Evolutionary conservation across 2,797 vertebrate genomes (phyloP).

Genomic region (Euthynnus affinis): DNA sequence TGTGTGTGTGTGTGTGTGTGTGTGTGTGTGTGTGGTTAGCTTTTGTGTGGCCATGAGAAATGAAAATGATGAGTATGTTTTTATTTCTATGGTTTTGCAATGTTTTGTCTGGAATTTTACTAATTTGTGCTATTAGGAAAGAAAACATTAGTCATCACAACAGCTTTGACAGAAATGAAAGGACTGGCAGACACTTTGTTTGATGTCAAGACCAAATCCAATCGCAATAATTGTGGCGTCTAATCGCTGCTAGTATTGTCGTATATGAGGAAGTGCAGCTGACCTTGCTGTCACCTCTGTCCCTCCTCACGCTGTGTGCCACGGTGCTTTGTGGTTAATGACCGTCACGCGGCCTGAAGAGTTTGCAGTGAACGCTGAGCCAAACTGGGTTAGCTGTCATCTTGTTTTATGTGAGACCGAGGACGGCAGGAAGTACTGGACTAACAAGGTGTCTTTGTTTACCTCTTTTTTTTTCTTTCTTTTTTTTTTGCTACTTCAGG

Average conservation of each 20-base stretch:
- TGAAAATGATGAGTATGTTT: background rate
- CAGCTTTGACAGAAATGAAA: background rate
- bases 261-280: constrained; percentile 26
- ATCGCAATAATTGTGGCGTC: constrained; percentile 16
- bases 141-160: background rate
- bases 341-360: constrained; percentile 13
- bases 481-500: constrained; percentile 78
- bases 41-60: background rate
- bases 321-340: constrained; percentile 16
- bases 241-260: constrained; percentile 11
- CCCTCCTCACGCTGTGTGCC: background rate
- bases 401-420: constrained; percentile 24
- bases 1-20: background rate
- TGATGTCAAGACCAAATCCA: constrained; percentile 25
- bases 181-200: constrained; percentile 1
- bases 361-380: background rate
- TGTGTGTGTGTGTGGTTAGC: background rate
- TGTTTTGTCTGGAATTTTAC: background rate
- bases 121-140: background rate
- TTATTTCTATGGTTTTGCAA: no score
- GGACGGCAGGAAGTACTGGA: background rate
- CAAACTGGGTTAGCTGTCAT: constrained; percentile 41
- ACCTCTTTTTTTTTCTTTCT: background rate
- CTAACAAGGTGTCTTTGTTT: constrained; percentile 46
- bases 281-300: constrained; percentile 31